Evolutionary conservation across 1,140 invertebrate species (phyloP).

Genomic region (Brachionus sp.): DNA sequence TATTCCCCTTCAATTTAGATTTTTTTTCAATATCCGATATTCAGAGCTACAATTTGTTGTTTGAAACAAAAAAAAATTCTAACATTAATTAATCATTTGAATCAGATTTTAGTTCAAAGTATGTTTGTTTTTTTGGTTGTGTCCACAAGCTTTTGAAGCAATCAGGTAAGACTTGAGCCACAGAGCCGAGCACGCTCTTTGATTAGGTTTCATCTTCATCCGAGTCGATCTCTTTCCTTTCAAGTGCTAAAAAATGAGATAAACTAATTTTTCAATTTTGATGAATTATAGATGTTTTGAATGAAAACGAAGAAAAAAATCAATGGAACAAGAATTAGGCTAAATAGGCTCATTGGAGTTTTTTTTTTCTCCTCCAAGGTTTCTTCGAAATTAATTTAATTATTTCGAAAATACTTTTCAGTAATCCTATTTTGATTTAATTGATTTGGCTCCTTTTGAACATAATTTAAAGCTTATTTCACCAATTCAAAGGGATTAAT

Average conservation of each 20-base stretch:
- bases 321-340: neutral
- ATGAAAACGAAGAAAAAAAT: neutral
- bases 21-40: conserved; percentile 30
- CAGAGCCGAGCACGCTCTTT: neutral
- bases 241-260: conserved; percentile 5
- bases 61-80: neutral
- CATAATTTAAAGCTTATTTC: neutral
- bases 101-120: neutral
- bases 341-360: neutral
- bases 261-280: neutral
- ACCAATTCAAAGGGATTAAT: neutral
- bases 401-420: neutral
- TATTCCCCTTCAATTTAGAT: neutral
- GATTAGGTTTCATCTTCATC: neutral
- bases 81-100: conserved; percentile 22
- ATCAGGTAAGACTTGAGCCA: neutral
- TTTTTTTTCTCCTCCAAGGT: neutral
- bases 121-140: neutral
- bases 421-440: neutral
- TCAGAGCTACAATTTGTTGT: conserved; percentile 24
- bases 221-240: neutral
- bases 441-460: conserved; percentile 15
- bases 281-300: neutral
- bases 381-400: neutral
- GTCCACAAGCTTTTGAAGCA: neutral